Conservation (phyloP, 2,888 invertebrate species). For the Himalopsyche tibetana region DNA sequence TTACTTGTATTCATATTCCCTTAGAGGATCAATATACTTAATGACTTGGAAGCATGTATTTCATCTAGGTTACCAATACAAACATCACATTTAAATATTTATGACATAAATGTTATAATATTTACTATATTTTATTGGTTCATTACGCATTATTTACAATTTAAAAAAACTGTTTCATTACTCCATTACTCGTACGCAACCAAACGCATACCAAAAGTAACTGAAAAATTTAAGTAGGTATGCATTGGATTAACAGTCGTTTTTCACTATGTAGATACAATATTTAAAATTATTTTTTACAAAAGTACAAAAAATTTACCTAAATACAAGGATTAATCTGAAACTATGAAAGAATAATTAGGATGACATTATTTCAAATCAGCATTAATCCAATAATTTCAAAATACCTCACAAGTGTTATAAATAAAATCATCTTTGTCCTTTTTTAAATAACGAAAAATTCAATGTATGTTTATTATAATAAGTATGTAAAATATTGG, state of each 20-base stretch:
- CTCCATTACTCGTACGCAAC: conserved; percentile 6
- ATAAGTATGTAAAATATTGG: neutral
- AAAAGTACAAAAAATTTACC: conserved; percentile 60
- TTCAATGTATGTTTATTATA: neutral
- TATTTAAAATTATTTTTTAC: conserved; percentile 51
- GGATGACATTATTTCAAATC: conserved; percentile 47
- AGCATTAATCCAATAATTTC: conserved; percentile 43
- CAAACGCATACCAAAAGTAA: conserved; percentile 23
- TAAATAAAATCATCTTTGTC: neutral
- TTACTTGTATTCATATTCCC: conserved; percentile 41
- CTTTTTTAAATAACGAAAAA: neutral
- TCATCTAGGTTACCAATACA: conserved; percentile 48
- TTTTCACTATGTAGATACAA: conserved; percentile 26
- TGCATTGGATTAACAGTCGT: conserved; percentile 3
- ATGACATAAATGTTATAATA: conserved; percentile 45
- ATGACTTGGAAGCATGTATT: conserved; percentile 55
- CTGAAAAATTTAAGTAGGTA: conserved; percentile 22
- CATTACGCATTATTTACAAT: conserved; percentile 50
- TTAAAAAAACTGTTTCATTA: conserved; percentile 44
- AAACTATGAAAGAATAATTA: conserved; percentile 44
- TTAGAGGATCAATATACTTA: conserved; percentile 49
- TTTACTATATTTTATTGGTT: conserved; percentile 36
- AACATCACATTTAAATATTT: conserved; percentile 55
- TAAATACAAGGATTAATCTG: conserved; percentile 41
- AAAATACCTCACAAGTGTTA: neutral